Base-by-base conservation (phyloP, 2,113 vertebrate genomes). In the Antennarius striatus region DNA sequence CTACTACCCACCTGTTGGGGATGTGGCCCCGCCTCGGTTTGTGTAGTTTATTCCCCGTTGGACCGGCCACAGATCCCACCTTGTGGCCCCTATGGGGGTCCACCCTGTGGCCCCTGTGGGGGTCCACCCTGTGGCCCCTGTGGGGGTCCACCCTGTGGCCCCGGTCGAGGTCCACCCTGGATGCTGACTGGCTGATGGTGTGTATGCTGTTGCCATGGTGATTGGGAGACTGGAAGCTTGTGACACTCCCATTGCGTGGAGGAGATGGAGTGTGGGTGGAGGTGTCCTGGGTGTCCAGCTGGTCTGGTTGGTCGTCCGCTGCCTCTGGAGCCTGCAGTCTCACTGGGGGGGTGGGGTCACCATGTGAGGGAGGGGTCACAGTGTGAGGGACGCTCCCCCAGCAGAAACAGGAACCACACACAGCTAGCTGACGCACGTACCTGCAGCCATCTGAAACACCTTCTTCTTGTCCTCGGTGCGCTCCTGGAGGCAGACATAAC, bases 391-490 rank as follows among this genome's bases (percentile, higher is more conserved):
- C 43, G 22, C 15, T 10, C 45, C 15, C 53, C 42, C 43, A 57
- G 32, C 22, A 22, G 22, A 22, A 50, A 11, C 4, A 52, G 8
- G 5, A 10, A 52, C 66, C 2, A 50, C 30, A 65, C 29, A 17
- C 10, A 29, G 15, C 0, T 54, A 13, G 55, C 1, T 32, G 7
- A 48, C 13, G 56, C 58, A 64, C 65, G 88, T 81, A 99, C 98
- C 96, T 87, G 92, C 94, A 80, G 93, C 94, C 92, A 96, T 82
- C 79, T 98, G 93, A 75, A 95, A 93, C 22, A 95, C 95, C 86
- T 98, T 99, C 77, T 95, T 99, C 91, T 98, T 99, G 66, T 98
- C 97, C 32, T 96, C 96, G 10, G 93, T 95, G 71, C 96, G 92
- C 77, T 97, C 96, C 98, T 99, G 40, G 53, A 86, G 10, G 7